Base-by-base conservation (phyloP, 1,140 invertebrate species). In the Hormaphis cornu region DNA sequence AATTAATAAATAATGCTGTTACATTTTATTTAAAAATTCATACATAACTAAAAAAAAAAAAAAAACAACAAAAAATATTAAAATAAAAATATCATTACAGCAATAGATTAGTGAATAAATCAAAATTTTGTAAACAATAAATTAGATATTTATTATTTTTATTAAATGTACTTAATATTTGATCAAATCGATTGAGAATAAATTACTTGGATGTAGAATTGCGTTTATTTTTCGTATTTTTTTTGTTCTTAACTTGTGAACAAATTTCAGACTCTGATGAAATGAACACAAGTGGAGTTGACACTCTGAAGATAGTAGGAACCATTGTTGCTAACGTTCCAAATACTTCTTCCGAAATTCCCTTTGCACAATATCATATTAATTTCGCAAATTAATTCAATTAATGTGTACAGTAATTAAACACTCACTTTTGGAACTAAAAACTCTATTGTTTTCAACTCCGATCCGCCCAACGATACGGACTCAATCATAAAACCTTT, bases 401-500 rank as follows among this genome's bases (percentile, higher is more conserved):
- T 8, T 3, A 44, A 70, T 24, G 16, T 37, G 4, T 7, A 35
- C 26, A 14, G 30, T 1, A 30, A 59, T 58, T 4, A 26, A 69
- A 52, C 37, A 73, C 74, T 76, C 79, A 88, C 87, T 80, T 86
- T 84, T 24, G 90, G 89, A 12, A 92, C 84, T 63, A 91, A 78
- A 79, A 93, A 91, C 78, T 92, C 89, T 44, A 92, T 82, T 78
- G 90, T 95, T 76, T 90, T 88, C 28, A 95, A 84, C 77, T 95
- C 91, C 14, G 92, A 89, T 20, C 91, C 92, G 71, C 92, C 91
- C 87, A 87, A 91, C 1, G 89, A 91, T 7, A 91, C 88, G 84
- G 95, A 95, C 82, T 98, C 96, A 77, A 99, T 97, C 91, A 98
- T 95, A 78, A 98, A 99, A 1, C 96, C 97, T 83, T 99, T 99